Conservation (phyloP, 1,140 invertebrate genomes). For the Apis mellifera region DNA sequence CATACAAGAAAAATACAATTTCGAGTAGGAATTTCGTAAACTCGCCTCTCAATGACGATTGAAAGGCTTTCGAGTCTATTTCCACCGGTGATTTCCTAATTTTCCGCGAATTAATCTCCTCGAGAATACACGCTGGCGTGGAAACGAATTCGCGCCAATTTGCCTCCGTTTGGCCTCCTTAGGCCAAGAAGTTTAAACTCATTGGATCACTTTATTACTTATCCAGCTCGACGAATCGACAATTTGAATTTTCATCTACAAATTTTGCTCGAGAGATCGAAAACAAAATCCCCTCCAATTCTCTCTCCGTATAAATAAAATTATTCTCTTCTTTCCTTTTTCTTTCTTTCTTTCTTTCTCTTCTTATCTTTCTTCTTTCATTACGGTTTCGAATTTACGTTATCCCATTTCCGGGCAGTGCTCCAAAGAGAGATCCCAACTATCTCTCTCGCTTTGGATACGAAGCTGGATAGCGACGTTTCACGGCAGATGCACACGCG, state of each 20-base stretch:
- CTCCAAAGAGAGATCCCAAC: not conserved
- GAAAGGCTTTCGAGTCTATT: not conserved
- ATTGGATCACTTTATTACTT: not conserved
- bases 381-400: conserved; percentile 28
- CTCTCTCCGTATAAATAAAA: no score
- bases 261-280: no score
- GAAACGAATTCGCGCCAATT: conserved; percentile 11
- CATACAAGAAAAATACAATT: no score
- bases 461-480: conserved; percentile 37
- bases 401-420: not conserved
- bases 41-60: no score
- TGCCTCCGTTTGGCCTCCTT: not conserved
- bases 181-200: conserved; percentile 16
- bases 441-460: not conserved
- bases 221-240: no score
- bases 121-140: not conserved
- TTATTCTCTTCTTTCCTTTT: not conserved
- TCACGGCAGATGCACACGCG: conserved; percentile 22
- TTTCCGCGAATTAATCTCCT: conserved; percentile 29
- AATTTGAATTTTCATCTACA: not conserved
- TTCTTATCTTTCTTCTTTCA: not conserved
- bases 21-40: no score
- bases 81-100: conserved; percentile 2
- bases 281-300: no score
- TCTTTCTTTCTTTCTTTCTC: not conserved